These are phyloP conservation scores for Actinopyga echinites DNA, from an alignment of 53 echinoderm and acorn worm species.

Conservation along the genomic window DNA sequence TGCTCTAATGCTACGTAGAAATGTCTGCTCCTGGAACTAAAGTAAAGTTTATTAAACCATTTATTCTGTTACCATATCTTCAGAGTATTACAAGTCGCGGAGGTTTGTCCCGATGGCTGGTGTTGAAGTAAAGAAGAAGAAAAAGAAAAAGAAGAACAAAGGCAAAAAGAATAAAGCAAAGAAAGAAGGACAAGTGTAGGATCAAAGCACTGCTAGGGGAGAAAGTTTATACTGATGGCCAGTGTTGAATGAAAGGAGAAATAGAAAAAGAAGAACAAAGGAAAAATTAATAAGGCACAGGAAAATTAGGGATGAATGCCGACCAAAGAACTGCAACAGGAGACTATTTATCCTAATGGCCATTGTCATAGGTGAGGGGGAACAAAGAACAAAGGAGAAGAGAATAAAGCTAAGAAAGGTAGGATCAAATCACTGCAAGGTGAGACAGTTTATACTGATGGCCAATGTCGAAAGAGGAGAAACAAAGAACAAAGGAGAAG, in stretches of 20 bases:
- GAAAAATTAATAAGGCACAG: neutral
- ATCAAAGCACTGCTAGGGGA: neutral
- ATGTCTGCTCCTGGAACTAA: too few species aligned
- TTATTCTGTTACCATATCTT: neutral
- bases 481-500: too few species aligned
- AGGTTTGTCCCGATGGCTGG: neutral
- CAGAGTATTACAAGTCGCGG: constrained; percentile 12
- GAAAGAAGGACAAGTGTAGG: neutral
- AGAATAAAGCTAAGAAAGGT: too few species aligned
- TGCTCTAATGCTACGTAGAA: too few species aligned
- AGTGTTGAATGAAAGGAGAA: neutral
- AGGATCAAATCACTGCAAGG: too few species aligned
- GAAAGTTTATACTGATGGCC: neutral
- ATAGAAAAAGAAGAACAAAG: neutral
- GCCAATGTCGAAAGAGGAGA: too few species aligned
- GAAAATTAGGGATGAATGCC: neutral
- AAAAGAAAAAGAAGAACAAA: neutral
- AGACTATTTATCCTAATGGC: neutral
- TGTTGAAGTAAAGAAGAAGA: neutral
- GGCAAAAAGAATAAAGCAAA: neutral
- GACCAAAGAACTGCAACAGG: neutral
- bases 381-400: too few species aligned
- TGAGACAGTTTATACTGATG: too few species aligned
- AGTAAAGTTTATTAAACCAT: too few species aligned
- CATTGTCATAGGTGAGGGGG: too few species aligned